Evolutionary conservation across 2,888 invertebrate genomes (phyloP), one percentile per base, ranked within the genome.

Genomic region (Scaptomyza polygonia): DNA sequence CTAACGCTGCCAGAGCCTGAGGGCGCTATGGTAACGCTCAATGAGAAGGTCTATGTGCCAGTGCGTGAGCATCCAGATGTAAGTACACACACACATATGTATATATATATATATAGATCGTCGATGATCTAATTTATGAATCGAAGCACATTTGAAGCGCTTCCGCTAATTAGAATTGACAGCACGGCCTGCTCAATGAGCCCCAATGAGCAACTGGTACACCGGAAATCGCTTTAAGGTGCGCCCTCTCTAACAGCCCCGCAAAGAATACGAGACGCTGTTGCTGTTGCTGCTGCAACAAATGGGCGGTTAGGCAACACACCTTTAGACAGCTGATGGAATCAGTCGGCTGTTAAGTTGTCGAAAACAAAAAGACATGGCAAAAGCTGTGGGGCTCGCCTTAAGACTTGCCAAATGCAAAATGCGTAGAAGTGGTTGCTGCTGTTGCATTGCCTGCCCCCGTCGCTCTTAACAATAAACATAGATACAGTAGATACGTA

Each of bases 1-100:
- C 94, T 98, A 86, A 93, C 96, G 86, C 93, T 98, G 91, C 98
- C 98, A 91, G 98, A 98, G 90, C 94, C 97, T 71, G 96, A 97
- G 88, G 98, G 98, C 79, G 95, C 96, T 90, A 95, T 97, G 90
- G 96, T 97, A 88, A 97, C 97, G 90, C 95, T 98, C 91, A 97
- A 98, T 93, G 99, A 99, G 94, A 99, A 99, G 95, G 97, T 99
- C 90, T 99, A 98, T 93, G 99, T 99, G 92, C 99, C 99, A 92
- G 98, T 98, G 89, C 99, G 99, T 95, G 99, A 99, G 93, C 98
- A 99, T 93, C 99, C 99, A 94, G 99, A 99, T 93, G 99, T 99
- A 94, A 98, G 98, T 97, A 68, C 21, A 39, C 0, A 36, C 8
- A 11, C 1, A 65, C 6, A 16, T 1, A 29, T 21, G 4, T 21